A percentile compares a stretch with the other conserved stretches of the same genome.
Conservation (phyloP, 2,113 vertebrate genomes). For the Coptodon bakossiorum region DNA sequence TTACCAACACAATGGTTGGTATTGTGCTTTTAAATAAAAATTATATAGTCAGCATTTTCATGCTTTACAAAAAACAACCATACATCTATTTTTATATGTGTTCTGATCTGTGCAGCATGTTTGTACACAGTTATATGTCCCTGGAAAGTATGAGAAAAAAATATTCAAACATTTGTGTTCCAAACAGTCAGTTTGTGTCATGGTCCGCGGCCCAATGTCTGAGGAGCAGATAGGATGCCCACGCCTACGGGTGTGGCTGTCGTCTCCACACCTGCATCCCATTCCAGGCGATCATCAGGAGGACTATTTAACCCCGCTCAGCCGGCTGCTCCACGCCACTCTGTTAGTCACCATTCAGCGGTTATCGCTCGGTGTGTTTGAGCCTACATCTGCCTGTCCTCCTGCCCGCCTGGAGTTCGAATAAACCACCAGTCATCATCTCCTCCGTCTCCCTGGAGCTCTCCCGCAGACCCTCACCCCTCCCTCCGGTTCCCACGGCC, state of each 20-base stretch:
- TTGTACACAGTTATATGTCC: neutral
- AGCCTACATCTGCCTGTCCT: neutral
- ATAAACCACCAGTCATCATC: neutral
- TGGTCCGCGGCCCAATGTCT: neutral
- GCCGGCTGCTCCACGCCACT: neutral
- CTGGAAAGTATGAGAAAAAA: neutral
- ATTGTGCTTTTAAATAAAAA: neutral
- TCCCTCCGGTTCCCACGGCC: neutral
- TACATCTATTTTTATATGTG: neutral
- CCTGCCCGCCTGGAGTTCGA: neutral
- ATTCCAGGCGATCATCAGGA: neutral
- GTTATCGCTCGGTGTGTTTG: neutral
- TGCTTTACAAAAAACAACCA: neutral
- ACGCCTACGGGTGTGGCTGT: neutral
- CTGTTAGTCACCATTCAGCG: neutral
- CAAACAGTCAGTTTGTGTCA: neutral
- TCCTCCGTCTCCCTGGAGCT: neutral
- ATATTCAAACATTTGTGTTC: neutral
- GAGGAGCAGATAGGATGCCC: neutral
- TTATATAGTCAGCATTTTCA: neutral
- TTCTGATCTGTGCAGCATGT: neutral
- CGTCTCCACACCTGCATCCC: neutral
- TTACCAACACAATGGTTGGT: neutral
- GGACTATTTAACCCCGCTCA: neutral
- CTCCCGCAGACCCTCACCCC: neutral